phyloP scores from a whole-genome alignment of 2,888 invertebrate genomes.

The Harpagoxenus sublaevis region DNA sequence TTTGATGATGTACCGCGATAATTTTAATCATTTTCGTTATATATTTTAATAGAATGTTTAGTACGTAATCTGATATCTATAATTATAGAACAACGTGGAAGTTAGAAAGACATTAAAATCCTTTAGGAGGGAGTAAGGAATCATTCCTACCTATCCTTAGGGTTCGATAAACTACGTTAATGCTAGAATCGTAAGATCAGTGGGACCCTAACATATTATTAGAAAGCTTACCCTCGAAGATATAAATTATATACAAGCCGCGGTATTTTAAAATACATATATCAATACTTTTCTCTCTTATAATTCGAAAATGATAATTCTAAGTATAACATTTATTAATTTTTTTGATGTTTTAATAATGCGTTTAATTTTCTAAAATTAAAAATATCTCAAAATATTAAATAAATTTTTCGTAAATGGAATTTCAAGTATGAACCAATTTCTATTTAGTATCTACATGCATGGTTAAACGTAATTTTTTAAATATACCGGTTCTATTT shows the following conservation, averaged over 20 bases:
- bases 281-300: background rate
- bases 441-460: background rate
- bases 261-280: background rate
- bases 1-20: background rate
- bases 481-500: background rate
- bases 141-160: background rate
- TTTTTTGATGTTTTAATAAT: background rate
- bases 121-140: background rate
- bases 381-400: background rate
- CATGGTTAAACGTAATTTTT: background rate
- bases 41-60: background rate
- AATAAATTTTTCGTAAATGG: background rate
- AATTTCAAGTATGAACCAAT: background rate
- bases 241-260: background rate
- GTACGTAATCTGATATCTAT: background rate
- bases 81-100: background rate
- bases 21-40: background rate
- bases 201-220: conserved; percentile 15
- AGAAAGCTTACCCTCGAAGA: background rate
- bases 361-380: background rate
- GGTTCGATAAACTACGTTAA: background rate
- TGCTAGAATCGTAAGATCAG: background rate
- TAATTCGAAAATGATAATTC: background rate
- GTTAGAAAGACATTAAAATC: background rate
- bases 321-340: background rate